These are phyloP conservation scores for Amphiprion ocellaris DNA, from an alignment of 2,113 vertebrate species.

Conservation along the genomic window DNA sequence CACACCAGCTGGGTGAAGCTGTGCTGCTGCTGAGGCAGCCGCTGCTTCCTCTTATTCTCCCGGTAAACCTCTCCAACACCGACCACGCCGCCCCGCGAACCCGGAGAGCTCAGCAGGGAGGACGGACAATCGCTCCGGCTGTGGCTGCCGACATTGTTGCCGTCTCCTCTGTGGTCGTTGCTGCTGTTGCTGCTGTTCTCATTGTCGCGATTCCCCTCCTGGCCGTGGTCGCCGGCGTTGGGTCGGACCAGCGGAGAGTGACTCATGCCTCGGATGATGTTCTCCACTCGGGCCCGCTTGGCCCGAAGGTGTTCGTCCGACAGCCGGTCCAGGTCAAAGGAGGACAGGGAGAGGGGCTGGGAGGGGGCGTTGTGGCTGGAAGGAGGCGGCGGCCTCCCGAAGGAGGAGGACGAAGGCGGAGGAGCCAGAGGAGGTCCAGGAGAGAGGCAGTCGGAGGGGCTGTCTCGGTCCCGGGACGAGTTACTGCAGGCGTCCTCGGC, in stretches of 20 bases:
- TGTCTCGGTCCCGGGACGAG: conserved; percentile 91
- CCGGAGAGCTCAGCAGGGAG: conserved; percentile 84
- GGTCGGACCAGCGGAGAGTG: conserved; percentile 95
- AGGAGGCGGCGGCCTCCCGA: conserved; percentile 84
- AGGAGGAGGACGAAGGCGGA: conserved; percentile 74
- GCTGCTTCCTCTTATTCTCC: conserved; percentile 99
- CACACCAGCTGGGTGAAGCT: conserved; percentile 98
- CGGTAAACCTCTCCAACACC: conserved; percentile 90
- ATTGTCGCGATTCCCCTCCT: conserved; percentile 49
- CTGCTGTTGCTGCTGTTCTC: conserved; percentile 49
- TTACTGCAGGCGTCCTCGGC: conserved; percentile 98
- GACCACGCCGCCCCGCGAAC: conserved; percentile 52
- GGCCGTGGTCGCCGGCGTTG: conserved; percentile 67
- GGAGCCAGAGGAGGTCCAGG: conserved; percentile 87
- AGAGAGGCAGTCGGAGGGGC: conserved; percentile 97
- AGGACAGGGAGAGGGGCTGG: conserved; percentile 90
- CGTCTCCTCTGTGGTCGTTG: conserved; percentile 60
- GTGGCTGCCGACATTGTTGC: conserved; percentile 41
- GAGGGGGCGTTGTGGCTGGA: conserved; percentile 58
- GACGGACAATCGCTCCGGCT: conserved; percentile 84
- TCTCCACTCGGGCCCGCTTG: conserved; percentile 97
- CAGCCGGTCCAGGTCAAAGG: conserved; percentile 96
- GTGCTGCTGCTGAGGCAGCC: conserved; percentile 98
- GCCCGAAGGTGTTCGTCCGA: conserved; percentile 98
- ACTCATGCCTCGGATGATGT: conserved; percentile 99